These are phyloP conservation scores for Trichogramma pretiosum DNA, from an alignment of 1,140 invertebrate genomes.

Conservation along the genomic window DNA sequence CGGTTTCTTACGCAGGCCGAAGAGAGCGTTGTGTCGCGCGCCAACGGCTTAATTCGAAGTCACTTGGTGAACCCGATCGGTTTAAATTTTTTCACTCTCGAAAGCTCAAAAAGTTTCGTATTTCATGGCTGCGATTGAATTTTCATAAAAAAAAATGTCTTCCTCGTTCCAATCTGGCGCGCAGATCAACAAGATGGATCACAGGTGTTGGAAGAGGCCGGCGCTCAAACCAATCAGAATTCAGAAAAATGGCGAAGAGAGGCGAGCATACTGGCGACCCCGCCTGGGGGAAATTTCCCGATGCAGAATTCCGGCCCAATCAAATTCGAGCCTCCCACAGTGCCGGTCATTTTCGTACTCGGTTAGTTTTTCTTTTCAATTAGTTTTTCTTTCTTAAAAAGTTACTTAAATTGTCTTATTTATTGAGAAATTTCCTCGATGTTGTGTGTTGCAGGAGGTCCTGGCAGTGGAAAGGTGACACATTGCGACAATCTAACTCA, in stretches of 20 bases:
- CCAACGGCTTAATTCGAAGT: no score
- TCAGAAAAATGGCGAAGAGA: slow-evolving; percentile 40
- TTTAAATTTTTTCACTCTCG: no score
- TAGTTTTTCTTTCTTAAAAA: not conserved
- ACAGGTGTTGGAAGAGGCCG: slow-evolving; percentile 57
- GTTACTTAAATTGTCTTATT: no score
- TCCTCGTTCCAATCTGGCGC: no score
- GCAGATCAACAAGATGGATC: slow-evolving; percentile 68
- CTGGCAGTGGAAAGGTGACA: slow-evolving; percentile 86
- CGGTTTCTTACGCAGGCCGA: no score
- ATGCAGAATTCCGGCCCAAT: slow-evolving; percentile 69
- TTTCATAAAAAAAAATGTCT: no score
- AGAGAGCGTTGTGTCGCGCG: no score
- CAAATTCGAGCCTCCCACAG: slow-evolving; percentile 72
- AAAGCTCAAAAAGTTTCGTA: no score
- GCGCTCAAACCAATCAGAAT: slow-evolving; percentile 45
- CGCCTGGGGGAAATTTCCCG: slow-evolving; percentile 55
- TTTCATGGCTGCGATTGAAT: no score
- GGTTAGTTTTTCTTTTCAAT: slow-evolving; percentile 46
- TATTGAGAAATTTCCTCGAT: no score
- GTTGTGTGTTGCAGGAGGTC: slow-evolving; percentile 71
- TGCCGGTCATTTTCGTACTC: slow-evolving; percentile 80
- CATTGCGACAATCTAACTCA: slow-evolving; percentile 82
- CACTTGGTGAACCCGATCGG: no score
- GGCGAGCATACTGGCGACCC: slow-evolving; percentile 46